Evolutionary conservation across 2,113 vertebrate species (phyloP), one percentile per base, ranked within the genome.

Genomic region (Rhabdornis inornatus): DNA sequence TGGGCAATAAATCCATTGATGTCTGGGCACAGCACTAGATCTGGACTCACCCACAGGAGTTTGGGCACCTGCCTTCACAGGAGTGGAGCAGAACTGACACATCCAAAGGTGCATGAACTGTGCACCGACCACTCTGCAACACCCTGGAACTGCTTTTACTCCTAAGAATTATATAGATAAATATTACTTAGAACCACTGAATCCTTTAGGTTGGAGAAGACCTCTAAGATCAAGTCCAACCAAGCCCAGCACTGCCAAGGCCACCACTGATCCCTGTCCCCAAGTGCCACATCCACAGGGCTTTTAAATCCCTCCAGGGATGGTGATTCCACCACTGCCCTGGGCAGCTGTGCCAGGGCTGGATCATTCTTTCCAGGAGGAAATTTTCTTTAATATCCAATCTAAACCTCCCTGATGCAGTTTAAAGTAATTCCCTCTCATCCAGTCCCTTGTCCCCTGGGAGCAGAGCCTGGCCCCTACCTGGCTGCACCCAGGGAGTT

Each of bases 81-180:
- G 11, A 5, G 15, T 0, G 35, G 17, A 6, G 40, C 37, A 47
- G 19, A 44, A 37, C 15, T 3, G 33, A 24, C 33, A 4, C 25
- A 16, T 0, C 30, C 11, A 28, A 25, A 16, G 50, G 25, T 1
- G 15, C 33, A 11, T 13, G 4, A 14, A 52, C 53, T n/a, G 0
- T 0, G 20, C 42, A 31, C 37, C 20, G 35, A 5, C 5, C 19
- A 0, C 47, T 8, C 14, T 7, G 15, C 49, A 24, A 28, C 7
- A 18, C 2, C 35, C 74, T 7, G 22, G 17, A 16, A 14, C 3
- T 28, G 30, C 5, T 55, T 52, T 16, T 2, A 44, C 8, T 27
- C 64, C 2, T 21, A 31, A 27, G 55, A 69, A 16, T 39, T 10
- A 19, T 0, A 13, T 2, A 42, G 39, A 0, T 9, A 63, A 83